These are phyloP conservation scores for Danio choprae DNA, from an alignment of 2,797 vertebrate species.

Conservation along the genomic window DNA sequence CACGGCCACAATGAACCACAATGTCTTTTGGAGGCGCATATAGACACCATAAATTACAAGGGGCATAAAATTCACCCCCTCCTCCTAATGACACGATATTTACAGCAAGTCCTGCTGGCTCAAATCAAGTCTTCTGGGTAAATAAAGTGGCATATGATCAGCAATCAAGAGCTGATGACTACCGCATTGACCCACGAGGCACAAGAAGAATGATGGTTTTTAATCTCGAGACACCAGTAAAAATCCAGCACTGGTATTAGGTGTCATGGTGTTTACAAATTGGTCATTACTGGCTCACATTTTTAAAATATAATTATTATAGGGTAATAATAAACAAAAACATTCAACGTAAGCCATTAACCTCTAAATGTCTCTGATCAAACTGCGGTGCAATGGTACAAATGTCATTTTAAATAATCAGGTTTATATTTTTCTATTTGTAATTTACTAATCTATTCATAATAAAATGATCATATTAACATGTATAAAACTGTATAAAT, in stretches of 20 bases:
- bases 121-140: conserved; percentile 45
- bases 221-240: conserved; percentile 62
- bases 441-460: background rate
- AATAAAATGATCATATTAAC: background rate
- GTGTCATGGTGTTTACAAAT: conserved; percentile 62
- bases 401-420: too few relatives aligned
- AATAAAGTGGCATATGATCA: conserved; percentile 65
- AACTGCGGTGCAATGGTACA: too few relatives aligned
- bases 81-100: conserved; percentile 55
- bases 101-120: conserved; percentile 48
- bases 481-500: background rate
- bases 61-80: conserved; percentile 45
- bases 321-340: conserved; percentile 37
- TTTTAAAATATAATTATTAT: conserved; percentile 42
- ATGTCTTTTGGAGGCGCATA: conserved; percentile 33
- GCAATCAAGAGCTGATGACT: conserved; percentile 60
- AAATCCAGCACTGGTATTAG: conserved; percentile 50
- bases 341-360: background rate
- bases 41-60: conserved; percentile 52
- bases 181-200: conserved; percentile 61
- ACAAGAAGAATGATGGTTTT: conserved; percentile 64
- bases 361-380: conserved; percentile 17
- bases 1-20: conserved; percentile 41
- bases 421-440: background rate
- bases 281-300: conserved; percentile 51